A percentile compares a stretch with the other conserved stretches of the same genome.
Evolutionary conservation across 2,113 vertebrate genomes (phyloP).

Genomic region (Anoura caudifer): DNA sequence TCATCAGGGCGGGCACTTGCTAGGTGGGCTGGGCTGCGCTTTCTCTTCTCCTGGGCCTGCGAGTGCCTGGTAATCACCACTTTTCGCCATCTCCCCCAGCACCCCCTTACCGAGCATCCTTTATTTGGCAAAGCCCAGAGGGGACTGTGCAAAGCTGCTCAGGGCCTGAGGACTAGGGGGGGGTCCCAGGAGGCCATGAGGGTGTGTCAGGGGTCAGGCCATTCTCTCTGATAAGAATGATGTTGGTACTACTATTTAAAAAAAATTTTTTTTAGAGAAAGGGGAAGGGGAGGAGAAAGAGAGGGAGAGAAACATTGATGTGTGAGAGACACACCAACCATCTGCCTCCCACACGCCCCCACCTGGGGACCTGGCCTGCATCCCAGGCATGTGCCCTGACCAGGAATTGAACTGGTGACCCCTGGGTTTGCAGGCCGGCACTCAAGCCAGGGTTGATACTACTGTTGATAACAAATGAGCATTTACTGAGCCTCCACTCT

Average conservation of each 20-base stretch:
- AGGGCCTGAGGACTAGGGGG: neutral
- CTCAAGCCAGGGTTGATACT: too few species aligned
- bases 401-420: too few species aligned
- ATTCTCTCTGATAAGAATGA: fast-evolving
- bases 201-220: neutral
- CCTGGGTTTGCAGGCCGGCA: too few species aligned
- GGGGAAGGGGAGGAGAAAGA: too few species aligned
- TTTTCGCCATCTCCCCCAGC: neutral
- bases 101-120: neutral
- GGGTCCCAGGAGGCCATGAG: neutral
- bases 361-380: too few species aligned
- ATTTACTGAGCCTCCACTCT: neutral
- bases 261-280: too few species aligned
- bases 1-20: neutral
- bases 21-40: neutral
- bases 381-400: too few species aligned
- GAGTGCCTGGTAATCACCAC: neutral
- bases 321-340: too few species aligned
- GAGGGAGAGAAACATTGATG: too few species aligned
- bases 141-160: neutral
- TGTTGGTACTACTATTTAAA: too few species aligned
- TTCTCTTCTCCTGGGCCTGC: constrained; percentile 21
- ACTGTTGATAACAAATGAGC: fast-evolving
- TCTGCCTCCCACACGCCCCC: too few species aligned
- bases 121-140: neutral